Evolutionary conservation across 2,888 invertebrate genomes (phyloP).

Genomic region (Thereva unica): DNA sequence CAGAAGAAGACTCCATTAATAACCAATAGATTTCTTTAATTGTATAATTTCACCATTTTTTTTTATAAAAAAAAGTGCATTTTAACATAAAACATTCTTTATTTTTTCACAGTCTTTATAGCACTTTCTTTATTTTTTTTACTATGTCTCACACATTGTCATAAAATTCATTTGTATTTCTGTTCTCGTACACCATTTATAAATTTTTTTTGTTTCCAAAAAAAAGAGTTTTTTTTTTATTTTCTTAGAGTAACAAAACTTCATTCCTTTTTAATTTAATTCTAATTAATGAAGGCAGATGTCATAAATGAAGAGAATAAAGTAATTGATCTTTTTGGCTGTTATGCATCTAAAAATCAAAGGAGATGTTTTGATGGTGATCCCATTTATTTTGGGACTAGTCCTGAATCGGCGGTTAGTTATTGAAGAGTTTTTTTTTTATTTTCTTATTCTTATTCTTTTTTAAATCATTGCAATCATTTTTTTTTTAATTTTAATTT

Average conservation of each 20-base stretch:
- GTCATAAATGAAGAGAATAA: conserved; percentile 46
- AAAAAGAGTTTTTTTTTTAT: background rate
- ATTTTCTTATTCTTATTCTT: conserved; percentile 40
- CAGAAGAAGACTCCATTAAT: background rate
- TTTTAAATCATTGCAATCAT: conserved; percentile 11
- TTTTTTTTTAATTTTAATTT: conserved; percentile 41
- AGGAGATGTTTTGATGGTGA: conserved; percentile 45
- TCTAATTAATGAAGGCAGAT: conserved; percentile 47
- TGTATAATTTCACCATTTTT: too few relatives aligned
- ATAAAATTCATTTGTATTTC: background rate
- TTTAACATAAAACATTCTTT: too few relatives aligned
- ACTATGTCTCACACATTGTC: too few relatives aligned
- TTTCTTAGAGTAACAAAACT: background rate
- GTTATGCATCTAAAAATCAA: conserved; percentile 45
- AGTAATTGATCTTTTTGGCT: conserved; percentile 46
- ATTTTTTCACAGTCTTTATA: too few relatives aligned
- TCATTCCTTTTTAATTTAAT: conserved; percentile 41
- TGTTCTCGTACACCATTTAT: background rate
- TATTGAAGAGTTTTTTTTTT: conserved; percentile 35
- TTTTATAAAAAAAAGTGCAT: too few relatives aligned
- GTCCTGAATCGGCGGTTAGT: conserved; percentile 52
- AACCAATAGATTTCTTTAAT: too few relatives aligned
- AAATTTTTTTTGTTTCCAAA: background rate
- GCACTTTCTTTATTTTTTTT: too few relatives aligned
- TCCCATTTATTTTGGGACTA: conserved; percentile 46